Evolutionary conservation across 2,113 vertebrate genomes (phyloP), one percentile per base, ranked within the genome.

Genomic region (Onychostruthus taczanowskii): DNA sequence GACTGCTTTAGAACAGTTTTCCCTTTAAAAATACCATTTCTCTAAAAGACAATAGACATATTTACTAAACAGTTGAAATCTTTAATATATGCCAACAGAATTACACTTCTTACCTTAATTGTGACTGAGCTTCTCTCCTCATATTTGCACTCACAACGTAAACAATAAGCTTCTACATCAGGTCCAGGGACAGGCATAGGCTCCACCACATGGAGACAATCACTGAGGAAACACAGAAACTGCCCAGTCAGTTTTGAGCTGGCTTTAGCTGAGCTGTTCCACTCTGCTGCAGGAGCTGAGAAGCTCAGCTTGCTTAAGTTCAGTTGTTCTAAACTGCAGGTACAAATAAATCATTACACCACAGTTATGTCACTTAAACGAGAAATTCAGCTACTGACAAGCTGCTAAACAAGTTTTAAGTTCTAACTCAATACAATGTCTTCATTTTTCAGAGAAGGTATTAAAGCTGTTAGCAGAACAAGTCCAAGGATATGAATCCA

Each of bases 111-210:
- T 96, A 99, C 99, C 98, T 99, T 99, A 93, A 99, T 99, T 6
- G 99, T 99, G 89, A 98, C 98, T 19, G 99, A 99, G 95, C 99
- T 99, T 95, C 99, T 99, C 96, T 99, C 99, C 94, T 99, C 99
- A 67, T 99, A 99, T 97, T 99, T 99, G 98, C 99, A 99, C 84
- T 99, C 99, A 90, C 99, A 99, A 31, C 99, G 99, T 88, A 99
- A 98, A 97, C 99, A 99, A 91, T 99, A 99, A 0, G 99, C 99
- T 96, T 99, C 99, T 93, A 99, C 99, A 22, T 99, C 99, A 37
- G 98, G 98, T 20, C 99, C 99, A 21, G 98, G 98, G 75, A 99
- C 99, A 7, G 99, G 99, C 99, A 99, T 99, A 18, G 99, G 99
- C 24, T 98, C 98, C 78, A 99, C 99, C 74, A 99, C 99, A 85